A percentile compares a stretch with the other conserved stretches of the same genome.
Conservation (phyloP, 2,888 invertebrate species). For the Nemapogon koenigi region DNA sequence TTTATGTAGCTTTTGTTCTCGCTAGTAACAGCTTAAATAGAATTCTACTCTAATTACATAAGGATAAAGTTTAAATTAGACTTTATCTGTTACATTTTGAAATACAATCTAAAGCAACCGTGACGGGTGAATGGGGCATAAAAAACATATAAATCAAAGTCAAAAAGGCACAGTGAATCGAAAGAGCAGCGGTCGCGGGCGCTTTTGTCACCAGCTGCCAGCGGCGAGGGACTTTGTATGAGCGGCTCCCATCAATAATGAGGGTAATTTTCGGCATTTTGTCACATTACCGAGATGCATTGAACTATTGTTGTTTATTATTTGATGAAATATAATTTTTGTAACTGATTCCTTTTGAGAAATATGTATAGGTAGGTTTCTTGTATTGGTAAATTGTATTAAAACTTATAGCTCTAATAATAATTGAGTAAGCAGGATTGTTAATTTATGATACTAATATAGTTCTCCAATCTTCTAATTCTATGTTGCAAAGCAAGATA, state of each 20-base stretch:
- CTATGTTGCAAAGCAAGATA: too few relatives aligned
- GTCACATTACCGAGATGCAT: constrained; percentile 57
- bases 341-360: neutral
- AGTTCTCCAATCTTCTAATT: too few relatives aligned
- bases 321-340: constrained; percentile 18
- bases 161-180: constrained; percentile 65
- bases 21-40: too few relatives aligned
- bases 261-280: constrained; percentile 60
- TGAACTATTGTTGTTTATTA: constrained; percentile 45
- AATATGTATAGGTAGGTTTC: too few relatives aligned
- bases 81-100: constrained; percentile 21
- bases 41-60: too few relatives aligned
- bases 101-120: constrained; percentile 47
- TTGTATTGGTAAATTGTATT: too few relatives aligned
- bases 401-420: too few relatives aligned
- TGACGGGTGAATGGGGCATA: constrained; percentile 62
- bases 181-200: constrained; percentile 44
- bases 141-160: constrained; percentile 66
- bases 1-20: constrained; percentile 25
- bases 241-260: constrained; percentile 57
- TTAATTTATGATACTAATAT: too few relatives aligned
- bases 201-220: constrained; percentile 56
- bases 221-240: constrained; percentile 23
- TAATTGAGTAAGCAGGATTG: too few relatives aligned
- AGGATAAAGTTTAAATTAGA: constrained; percentile 19